Evolutionary conservation across 53 echinoderm and acorn worm genomes (phyloP), one percentile per base, ranked within the genome.

Genomic region (Crossaster papposus): DNA sequence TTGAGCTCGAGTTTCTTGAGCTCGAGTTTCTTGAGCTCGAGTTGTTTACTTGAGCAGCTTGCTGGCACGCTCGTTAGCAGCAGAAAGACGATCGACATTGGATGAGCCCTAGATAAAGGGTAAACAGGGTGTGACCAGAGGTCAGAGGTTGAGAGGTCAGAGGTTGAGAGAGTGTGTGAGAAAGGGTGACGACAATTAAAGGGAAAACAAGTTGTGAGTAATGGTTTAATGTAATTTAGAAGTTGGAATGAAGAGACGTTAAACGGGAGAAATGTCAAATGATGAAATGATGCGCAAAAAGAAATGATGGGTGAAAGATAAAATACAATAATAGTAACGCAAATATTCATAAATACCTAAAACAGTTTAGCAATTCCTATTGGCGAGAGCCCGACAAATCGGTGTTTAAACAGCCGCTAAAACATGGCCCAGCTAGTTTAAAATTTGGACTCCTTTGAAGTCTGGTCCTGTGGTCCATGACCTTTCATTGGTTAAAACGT

Each of bases 51-150:
- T 95, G 80, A 99, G 96, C 50, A 99, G 99, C 88, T 99, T 95
- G 86, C 93, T 92, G 86, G 99, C 96, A 65, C 95, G 93, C 78
- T 90, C 91, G 81, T 99, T 99, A 82, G 99, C 99, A 79, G 83
- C 96, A 79, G 94, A 94, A 82, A 99, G 89, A 81, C 99, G 99
- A 30, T 92, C 93, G 75, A 96, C 96, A 91, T 99, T 99, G 83
- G 99, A 99, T 29, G 65, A 64, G 63, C 94, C 99, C 99, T 99
- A 87, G 51, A 85, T 12, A 76, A 58, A 77, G 75, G 29, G 87
- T 87, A 87, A 55, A 50, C 89, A 89, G 64, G 68, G 89, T 68
- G 70, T 64, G 80, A 79, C 30, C 50, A 33, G 51, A 53, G 89
- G 22, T 23, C 17, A 74, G 17, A 72, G 82, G 36, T 22, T 26